Percentiles rank a stretch among this genome's conserved stretches.
Evolutionary conservation across 2,888 invertebrate species (phyloP).

Genomic region (Xylocampa areola): DNA sequence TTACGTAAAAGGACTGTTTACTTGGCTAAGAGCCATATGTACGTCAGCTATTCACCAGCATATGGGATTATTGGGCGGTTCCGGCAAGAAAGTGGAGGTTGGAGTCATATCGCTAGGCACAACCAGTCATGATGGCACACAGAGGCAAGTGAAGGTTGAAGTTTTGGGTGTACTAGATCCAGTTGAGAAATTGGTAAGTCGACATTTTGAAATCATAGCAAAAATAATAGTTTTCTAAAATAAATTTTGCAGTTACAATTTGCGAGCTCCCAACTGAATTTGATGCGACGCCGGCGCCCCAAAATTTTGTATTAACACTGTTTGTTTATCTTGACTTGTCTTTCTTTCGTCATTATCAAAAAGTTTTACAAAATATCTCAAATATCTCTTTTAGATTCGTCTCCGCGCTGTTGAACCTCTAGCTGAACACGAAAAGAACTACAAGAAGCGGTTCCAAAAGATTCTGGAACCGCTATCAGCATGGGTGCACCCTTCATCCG

Average conservation of each 20-base stretch:
- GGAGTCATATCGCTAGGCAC: slow-evolving; percentile 97
- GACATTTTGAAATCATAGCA: neutral
- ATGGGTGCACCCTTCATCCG: slow-evolving; percentile 95
- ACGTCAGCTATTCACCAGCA: slow-evolving; percentile 95
- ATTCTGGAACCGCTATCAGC: slow-evolving; percentile 94
- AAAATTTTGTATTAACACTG: no score
- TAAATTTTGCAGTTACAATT: no score
- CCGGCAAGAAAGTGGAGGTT: slow-evolving; percentile 92
- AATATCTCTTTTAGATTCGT: slow-evolving; percentile 86
- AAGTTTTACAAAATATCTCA: no score
- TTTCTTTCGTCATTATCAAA: neutral
- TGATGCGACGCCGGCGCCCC: no score
- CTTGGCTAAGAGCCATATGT: slow-evolving; percentile 92
- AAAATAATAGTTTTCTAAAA: no score
- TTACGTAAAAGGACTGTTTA: slow-evolving; percentile 91
- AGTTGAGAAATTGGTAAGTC: slow-evolving; percentile 90
- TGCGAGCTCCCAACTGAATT: no score
- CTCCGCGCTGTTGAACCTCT: slow-evolving; percentile 95
- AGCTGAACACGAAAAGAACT: slow-evolving; percentile 93
- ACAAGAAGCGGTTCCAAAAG: slow-evolving; percentile 94
- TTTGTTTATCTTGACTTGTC: neutral
- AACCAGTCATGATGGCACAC: slow-evolving; percentile 93
- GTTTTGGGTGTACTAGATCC: slow-evolving; percentile 95
- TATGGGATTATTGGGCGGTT: slow-evolving; percentile 93
- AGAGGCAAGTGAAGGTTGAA: slow-evolving; percentile 96